Base-by-base conservation (phyloP, 2,888 invertebrate genomes). In the Dynastes maya region DNA sequence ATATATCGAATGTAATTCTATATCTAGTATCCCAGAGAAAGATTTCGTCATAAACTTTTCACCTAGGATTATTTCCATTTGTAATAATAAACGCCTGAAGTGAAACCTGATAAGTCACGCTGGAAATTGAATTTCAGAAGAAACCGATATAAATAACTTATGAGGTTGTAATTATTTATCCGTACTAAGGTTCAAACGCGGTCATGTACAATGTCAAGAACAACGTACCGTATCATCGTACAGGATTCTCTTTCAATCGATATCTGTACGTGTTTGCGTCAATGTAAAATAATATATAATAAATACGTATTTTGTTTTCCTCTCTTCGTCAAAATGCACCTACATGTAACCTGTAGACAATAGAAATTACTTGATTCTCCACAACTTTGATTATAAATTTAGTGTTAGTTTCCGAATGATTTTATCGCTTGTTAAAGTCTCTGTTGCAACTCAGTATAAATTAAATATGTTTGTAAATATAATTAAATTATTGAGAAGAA, bases 181-280 rank as follows among this genome's bases (percentile, higher is more conserved):
- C 9, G 49, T 71, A 29, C n/a, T 11, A 55, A 58, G 29, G 72
- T 74, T 74, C 72, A 74, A 74, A 61, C 13, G 27, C 72, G 72
- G 72, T 74, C 72, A 74, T 27, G 61, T 61, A 45, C 72, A 74
- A 74, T 74, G 61, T 61, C 61, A 61, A 74, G 61, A 74, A 74
- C 72, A n/a, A 37, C 27, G 8, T 27, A 61, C 53, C 6, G 16
- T 32, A 13, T 45, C 27, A 61, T 40, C 22, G 29, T 9, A 63
- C 72, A 74, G 55, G 37, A 11, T 74, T 27, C 13, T 29, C 22
- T 27, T 27, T 22, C 16, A 74, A 63, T 74, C 72, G 45, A 63
- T 74, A 74, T 74, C 5, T 4, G 4, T 37, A 37, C 32, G 32
- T 61, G 8, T 40, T 22, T 58, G 22, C 55, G 63, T 49, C 45